A percentile compares a stretch with the other conserved stretches of the same genome.
Evolutionary conservation across 2,888 invertebrate species (phyloP).

Genomic region (Cheilosia urbana): DNA sequence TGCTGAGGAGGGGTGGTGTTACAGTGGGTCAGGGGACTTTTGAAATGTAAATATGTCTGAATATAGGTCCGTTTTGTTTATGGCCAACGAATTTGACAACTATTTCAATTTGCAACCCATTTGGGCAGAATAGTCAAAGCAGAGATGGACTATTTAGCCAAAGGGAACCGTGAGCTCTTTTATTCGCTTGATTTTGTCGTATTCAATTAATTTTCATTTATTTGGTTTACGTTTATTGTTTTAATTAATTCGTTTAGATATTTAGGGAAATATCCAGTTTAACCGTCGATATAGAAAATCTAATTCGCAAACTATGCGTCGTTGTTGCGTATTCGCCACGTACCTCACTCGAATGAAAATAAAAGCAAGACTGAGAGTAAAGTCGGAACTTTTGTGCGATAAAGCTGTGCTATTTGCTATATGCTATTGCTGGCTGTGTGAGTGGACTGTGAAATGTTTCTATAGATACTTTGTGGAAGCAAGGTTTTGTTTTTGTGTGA

Average conservation of each 20-base stretch:
- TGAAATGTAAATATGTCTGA: not conserved
- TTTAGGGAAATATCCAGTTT: conserved; percentile 45
- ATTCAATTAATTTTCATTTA: not conserved
- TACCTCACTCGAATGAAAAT: conserved; percentile 65
- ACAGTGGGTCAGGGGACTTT: conserved; percentile 16
- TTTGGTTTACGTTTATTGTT: conserved; percentile 44
- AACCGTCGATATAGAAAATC: conserved; percentile 45
- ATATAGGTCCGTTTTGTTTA: not conserved
- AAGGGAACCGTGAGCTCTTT: conserved; percentile 19
- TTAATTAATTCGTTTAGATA: conserved; percentile 50
- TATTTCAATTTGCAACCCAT: conserved; percentile 40
- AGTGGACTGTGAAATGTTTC: too few relatives aligned
- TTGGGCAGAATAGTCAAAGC: conserved; percentile 36
- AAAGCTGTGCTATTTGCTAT: not conserved
- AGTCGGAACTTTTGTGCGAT: conserved; percentile 20
- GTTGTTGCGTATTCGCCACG: conserved; percentile 70
- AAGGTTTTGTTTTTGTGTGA: not conserved
- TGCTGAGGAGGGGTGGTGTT: not conserved
- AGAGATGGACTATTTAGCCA: conserved; percentile 36
- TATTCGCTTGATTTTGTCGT: conserved; percentile 60
- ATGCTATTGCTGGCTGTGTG: too few relatives aligned
- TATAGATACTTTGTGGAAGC: too few relatives aligned
- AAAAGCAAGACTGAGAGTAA: conserved; percentile 68
- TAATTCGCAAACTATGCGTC: conserved; percentile 69
- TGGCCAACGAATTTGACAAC: conserved; percentile 15